Conservation (phyloP, 1,140 invertebrate species). For the Belonocnema kinseyi region DNA sequence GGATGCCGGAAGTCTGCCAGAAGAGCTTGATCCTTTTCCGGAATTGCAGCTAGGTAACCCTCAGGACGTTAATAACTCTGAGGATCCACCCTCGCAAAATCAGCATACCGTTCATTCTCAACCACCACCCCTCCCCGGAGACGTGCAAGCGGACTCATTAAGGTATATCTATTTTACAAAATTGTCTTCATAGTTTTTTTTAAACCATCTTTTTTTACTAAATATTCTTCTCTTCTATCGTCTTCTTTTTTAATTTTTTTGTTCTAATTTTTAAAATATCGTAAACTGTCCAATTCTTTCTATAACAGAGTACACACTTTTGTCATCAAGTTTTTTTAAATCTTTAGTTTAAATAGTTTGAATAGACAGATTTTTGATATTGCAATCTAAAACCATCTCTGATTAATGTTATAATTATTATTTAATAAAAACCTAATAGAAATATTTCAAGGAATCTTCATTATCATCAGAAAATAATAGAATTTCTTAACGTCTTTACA, state of each 20-base stretch:
- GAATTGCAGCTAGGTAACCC: conserved; percentile 70
- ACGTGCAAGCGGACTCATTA: conserved; percentile 70
- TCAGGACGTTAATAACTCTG: conserved; percentile 58
- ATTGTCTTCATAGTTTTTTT: not conserved
- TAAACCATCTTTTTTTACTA: not conserved
- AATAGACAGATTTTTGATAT: not conserved
- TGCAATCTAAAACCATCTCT: not conserved
- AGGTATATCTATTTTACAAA: conserved; percentile 56
- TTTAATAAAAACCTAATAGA: not conserved
- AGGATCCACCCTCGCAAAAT: conserved; percentile 60
- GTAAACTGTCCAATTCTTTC: no score
- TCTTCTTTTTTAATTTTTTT: not conserved
- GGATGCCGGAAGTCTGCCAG: conserved; percentile 71
- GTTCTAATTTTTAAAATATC: not conserved
- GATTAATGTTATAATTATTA: conserved; percentile 1
- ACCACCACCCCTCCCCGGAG: conserved; percentile 70
- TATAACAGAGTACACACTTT: no score
- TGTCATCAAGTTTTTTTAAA: no score
- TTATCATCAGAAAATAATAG: no score
- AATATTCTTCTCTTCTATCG: not conserved
- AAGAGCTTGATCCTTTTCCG: conserved; percentile 75
- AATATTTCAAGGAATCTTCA: no score
- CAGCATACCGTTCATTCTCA: conserved; percentile 60
- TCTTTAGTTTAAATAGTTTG: no score
- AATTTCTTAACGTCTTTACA: no score